Evolutionary conservation across 2,888 invertebrate genomes (phyloP).

Genomic region (Ennomos fuscantarius): DNA sequence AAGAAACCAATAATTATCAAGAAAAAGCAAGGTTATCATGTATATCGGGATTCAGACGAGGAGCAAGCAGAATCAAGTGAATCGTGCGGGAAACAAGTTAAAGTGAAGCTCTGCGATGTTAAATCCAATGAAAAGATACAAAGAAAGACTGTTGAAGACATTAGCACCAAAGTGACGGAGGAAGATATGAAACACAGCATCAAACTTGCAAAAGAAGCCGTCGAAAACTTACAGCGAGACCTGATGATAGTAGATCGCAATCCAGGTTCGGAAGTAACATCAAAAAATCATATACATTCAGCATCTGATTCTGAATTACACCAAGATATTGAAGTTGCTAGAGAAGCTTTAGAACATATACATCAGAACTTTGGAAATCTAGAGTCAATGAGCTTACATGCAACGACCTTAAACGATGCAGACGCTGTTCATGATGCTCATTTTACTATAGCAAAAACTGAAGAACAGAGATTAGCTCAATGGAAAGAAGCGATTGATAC

Average conservation of each 20-base stretch:
- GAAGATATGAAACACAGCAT: conserved; percentile 69
- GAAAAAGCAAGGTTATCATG: conserved; percentile 64
- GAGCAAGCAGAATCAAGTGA: conserved; percentile 62
- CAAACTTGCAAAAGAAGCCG: conserved; percentile 70
- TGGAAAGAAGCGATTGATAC: conserved; percentile 70
- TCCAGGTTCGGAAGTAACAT: conserved; percentile 39
- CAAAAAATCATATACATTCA: conserved; percentile 46
- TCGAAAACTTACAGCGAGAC: conserved; percentile 69
- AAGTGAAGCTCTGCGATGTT: conserved; percentile 68
- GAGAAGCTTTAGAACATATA: conserved; percentile 65
- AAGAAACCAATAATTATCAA: conserved; percentile 69
- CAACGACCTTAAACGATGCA: conserved; percentile 42
- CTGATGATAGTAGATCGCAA: conserved; percentile 58
- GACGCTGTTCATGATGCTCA: conserved; percentile 47
- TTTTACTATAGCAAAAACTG: conserved; percentile 48
- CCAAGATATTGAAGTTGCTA: conserved; percentile 66
- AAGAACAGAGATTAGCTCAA: conserved; percentile 63
- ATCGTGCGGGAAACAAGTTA: conserved; percentile 66
- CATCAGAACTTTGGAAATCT: conserved; percentile 62
- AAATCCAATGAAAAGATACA: conserved; percentile 47
- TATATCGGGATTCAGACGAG: conserved; percentile 71
- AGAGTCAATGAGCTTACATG: conserved; percentile 57
- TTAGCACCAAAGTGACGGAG: conserved; percentile 47
- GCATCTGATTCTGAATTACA: conserved; percentile 60
- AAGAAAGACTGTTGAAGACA: conserved; percentile 44